Percentiles rank a stretch among this genome's conserved stretches.
phyloP scores from a whole-genome alignment of 2,888 invertebrate genomes.

The Selenia dentaria region DNA sequence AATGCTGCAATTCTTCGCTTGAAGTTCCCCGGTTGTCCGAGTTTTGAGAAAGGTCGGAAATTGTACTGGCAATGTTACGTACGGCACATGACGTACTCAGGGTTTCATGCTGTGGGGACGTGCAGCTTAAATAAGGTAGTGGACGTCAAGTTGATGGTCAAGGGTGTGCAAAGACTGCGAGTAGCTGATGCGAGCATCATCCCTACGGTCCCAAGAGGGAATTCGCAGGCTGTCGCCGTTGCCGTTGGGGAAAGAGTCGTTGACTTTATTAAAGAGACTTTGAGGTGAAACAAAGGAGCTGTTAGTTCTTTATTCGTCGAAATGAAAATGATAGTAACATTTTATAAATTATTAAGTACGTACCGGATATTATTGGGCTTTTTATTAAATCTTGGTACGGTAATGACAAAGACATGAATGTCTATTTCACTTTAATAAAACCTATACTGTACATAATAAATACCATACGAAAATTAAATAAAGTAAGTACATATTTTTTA shows the following conservation, averaged over 20 bases:
- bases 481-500: no score
- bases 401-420: no score
- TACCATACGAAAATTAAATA: no score
- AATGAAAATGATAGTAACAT: no score
- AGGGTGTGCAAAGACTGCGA: conserved; percentile 47
- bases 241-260: conserved; percentile 59
- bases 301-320: no score
- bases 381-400: no score
- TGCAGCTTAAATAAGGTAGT: conserved; percentile 52
- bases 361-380: no score
- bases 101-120: conserved; percentile 59
- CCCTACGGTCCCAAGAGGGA: conserved; percentile 50
- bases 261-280: conserved; percentile 39
- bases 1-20: conserved; percentile 45
- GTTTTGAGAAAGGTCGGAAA: conserved; percentile 11
- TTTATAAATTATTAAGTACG: no score
- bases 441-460: no score
- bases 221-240: conserved; percentile 55
- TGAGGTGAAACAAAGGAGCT: neutral
- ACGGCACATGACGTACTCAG: conserved; percentile 56
- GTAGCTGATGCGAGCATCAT: conserved; percentile 54
- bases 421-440: no score
- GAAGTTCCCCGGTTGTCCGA: conserved; percentile 47
- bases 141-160: conserved; percentile 53
- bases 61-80: conserved; percentile 62